Base-by-base conservation (phyloP, 2,888 invertebrate genomes). In the Cordilura impudica region DNA sequence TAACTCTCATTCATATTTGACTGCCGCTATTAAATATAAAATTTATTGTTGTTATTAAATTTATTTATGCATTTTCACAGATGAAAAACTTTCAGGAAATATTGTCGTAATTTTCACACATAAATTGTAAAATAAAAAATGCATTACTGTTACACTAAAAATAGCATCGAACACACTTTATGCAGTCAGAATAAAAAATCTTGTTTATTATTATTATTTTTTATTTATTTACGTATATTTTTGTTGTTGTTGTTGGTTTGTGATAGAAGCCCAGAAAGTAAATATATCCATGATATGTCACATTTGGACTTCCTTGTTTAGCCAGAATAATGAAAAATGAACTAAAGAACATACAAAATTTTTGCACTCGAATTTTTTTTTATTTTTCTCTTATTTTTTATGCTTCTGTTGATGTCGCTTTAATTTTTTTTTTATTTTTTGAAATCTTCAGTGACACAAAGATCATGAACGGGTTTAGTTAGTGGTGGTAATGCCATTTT, bases 291-390 rank as follows among this genome's bases (percentile, higher is more conserved):
- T 67, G 71, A 79, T 67, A 72, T 79, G 79, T 79, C 79, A 75
- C 79, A 75, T 79, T 75, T 75, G 51, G 75, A 79, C 79, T 79
- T 79, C 79, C 79, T 79, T 79, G 79, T 79, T 79, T 71, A 75
- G 49, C 53, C 45, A 71, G 14, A 63, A 56, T 16, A 72, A 60
- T 16, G 29, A 10, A 39, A 35, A 10, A 60, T 39, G 60, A 19
- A 53, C 43, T 31, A 56, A 69, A 56, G 16, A 39, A 51, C 51
- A 12, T 14, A 53, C 29, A 19, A 5, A 51, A 45, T 49, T 61
- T 74, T 54, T 61, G 54, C 56, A 47, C 67, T 47, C 67, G 56
- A 67, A 71, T 35, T 35, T 61, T 35, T 63, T 74, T 67, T 21
- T 14, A 63, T 71, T 72, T 71, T 76, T 67, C 43, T 49, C 47